phyloP scores from a whole-genome alignment of 2,797 vertebrate species.

The Lophotriccus pileatus region DNA sequence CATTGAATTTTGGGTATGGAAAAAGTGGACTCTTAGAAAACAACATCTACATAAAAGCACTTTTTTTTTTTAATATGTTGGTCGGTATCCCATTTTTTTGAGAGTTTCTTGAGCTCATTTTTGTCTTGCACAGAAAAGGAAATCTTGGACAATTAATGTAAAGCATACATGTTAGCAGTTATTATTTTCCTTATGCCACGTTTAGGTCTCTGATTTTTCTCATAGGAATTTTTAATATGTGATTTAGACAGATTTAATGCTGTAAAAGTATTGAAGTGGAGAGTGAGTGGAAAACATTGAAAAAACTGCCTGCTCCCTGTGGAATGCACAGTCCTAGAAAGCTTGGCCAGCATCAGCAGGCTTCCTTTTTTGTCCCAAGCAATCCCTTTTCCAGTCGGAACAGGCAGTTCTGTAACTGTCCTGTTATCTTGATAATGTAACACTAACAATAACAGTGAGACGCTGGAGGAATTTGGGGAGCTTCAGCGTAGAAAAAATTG shows the following conservation, averaged over 20 bases:
- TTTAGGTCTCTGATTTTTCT: not conserved
- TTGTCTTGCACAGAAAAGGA: not conserved
- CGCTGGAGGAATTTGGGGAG: not conserved
- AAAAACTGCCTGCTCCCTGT: not conserved
- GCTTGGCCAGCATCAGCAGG: not conserved
- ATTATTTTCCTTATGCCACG: not conserved
- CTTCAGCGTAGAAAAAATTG: not conserved
- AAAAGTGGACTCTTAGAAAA: not conserved
- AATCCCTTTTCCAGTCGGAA: not conserved
- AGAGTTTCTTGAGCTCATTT: not conserved
- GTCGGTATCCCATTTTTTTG: not conserved
- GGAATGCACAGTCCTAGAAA: conserved; percentile 43
- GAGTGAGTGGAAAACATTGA: not conserved
- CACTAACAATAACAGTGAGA: not conserved
- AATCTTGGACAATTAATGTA: not conserved
- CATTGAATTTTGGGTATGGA: not conserved
- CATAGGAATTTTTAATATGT: not conserved
- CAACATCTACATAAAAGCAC: not conserved
- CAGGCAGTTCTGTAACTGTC: conserved; percentile 22
- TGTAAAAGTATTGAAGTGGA: not conserved
- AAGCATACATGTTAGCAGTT: not conserved
- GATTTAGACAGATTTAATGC: not conserved
- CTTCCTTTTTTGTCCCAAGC: not conserved
- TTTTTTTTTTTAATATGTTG: not conserved
- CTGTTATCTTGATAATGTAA: not conserved